These are phyloP conservation scores for Paratrypauchen microcephalus DNA, from an alignment of 2,797 vertebrate species.

Conservation along the genomic window DNA sequence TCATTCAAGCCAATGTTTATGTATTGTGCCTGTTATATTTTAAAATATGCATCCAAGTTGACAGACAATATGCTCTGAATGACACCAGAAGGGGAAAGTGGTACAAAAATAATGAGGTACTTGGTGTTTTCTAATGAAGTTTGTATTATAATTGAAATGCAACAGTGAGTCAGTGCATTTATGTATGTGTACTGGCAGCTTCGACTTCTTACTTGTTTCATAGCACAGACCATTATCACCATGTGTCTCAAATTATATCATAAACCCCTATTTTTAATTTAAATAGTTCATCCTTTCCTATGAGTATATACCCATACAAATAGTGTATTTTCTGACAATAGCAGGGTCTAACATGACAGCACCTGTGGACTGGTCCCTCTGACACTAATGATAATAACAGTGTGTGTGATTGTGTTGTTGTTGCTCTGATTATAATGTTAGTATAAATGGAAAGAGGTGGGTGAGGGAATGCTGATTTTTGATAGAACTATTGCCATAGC, in stretches of 20 bases:
- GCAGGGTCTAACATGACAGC: conserved; percentile 23
- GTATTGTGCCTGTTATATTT: neutral
- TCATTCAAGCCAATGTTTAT: neutral
- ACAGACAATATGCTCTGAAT: neutral
- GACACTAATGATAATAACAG: conserved; percentile 50
- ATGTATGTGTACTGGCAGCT: neutral
- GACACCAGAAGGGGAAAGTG: neutral
- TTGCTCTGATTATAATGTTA: conserved; percentile 41
- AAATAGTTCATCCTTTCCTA: neutral
- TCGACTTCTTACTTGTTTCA: neutral
- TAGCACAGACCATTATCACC: neutral
- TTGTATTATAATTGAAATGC: neutral
- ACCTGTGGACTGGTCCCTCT: conserved; percentile 23
- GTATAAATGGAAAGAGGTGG: conserved; percentile 13
- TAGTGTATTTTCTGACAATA: conserved; percentile 21
- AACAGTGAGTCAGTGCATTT: neutral
- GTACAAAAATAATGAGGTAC: neutral
- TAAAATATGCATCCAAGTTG: neutral
- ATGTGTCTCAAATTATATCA: neutral
- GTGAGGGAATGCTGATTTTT: neutral
- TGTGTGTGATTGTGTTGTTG: conserved; percentile 22
- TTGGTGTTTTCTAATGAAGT: neutral
- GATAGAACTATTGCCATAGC: neutral
- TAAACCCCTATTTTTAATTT: neutral
- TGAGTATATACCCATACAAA: conserved; percentile 8